A percentile compares a stretch with the other conserved stretches of the same genome.
Evolutionary conservation across 2,888 invertebrate genomes (phyloP).

Genomic region (Tachina fera): DNA sequence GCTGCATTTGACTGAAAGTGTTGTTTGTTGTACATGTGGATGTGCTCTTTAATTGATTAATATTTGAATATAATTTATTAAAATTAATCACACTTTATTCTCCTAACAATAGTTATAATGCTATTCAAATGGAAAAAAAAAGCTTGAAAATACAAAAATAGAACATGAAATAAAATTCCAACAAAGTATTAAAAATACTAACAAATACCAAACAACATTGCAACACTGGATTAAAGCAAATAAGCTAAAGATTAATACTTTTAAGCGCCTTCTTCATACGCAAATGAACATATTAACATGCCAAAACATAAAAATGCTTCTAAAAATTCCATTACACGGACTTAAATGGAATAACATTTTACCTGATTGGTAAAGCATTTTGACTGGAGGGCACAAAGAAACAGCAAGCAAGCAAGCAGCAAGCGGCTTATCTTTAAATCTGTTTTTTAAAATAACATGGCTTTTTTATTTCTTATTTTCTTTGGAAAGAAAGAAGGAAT

Average conservation of each 20-base stretch:
- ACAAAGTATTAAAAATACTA: neutral
- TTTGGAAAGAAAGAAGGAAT: neutral
- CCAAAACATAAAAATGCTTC: neutral
- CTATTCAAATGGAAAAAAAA: neutral
- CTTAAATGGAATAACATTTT: neutral
- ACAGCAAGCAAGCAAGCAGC: neutral
- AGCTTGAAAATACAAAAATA: neutral
- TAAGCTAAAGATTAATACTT: slow-evolving; percentile 1
- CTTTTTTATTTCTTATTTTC: neutral
- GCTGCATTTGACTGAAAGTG: neutral
- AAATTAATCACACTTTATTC: slow-evolving; percentile 74
- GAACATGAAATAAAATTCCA: slow-evolving; percentile 17
- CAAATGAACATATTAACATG: neutral
- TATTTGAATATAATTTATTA: slow-evolving; percentile 76
- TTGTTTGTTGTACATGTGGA: neutral
- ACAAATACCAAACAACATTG: neutral
- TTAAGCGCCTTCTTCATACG: slow-evolving; percentile 11
- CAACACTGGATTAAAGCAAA: neutral
- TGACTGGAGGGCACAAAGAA: neutral
- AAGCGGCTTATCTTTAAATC: slow-evolving; percentile 40
- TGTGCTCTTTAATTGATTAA: slow-evolving; percentile 47
- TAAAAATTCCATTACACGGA: neutral
- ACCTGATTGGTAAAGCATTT: neutral
- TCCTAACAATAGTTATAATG: slow-evolving; percentile 71
- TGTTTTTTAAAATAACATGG: slow-evolving; percentile 13